Evolutionary conservation across 2,888 invertebrate genomes (phyloP), one percentile per base, ranked within the genome.

Genomic region (Oxystoma pomonae): DNA sequence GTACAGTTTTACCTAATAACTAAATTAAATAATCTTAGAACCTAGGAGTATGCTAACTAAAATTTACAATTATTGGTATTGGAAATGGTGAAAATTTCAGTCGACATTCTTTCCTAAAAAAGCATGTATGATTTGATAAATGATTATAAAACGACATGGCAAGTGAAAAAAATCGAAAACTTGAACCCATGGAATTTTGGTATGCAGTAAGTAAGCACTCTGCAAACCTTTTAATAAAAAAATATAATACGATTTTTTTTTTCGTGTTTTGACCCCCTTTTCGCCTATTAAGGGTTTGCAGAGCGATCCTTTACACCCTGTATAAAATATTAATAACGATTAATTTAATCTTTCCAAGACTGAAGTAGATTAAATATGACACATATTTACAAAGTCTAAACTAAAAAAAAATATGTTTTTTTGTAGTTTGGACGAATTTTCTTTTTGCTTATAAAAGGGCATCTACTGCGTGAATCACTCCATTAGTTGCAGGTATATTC

Each of bases 401-500:
- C 35, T 35, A 35, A 7, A 35, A 35, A 3, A 35, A 35, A 35
- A 3, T 35, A 35, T 3, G 35, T 35, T 35, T 35, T 7, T 35
- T 35, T 35, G 3, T 35, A 35, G 35, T 35, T 35, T 35, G 35
- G 35, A 35, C 35, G 35, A 7, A 7, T 35, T 35, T 53, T 53
- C 5, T 9, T 5, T 20, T 20, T 22, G 35, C 2, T 57, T 84
- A 88, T 66, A 89, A 80, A 55, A 88, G 82, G 21, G 85, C 82
- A 73, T 94, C 92, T 67, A 93, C 83, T 9, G 91, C 93, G 78
- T 94, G 93, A 73, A 94, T 88, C 64, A 94, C 93, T 70, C 94
- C 93, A 78, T 94, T 94, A 60, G 93, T 93, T 59, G 93, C 89
- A 59, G 94, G 93, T 72, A 93, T 90, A 79, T 94, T 93, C 78